Conservation (phyloP, 1,140 invertebrate genomes). For the Magallana gigas region DNA sequence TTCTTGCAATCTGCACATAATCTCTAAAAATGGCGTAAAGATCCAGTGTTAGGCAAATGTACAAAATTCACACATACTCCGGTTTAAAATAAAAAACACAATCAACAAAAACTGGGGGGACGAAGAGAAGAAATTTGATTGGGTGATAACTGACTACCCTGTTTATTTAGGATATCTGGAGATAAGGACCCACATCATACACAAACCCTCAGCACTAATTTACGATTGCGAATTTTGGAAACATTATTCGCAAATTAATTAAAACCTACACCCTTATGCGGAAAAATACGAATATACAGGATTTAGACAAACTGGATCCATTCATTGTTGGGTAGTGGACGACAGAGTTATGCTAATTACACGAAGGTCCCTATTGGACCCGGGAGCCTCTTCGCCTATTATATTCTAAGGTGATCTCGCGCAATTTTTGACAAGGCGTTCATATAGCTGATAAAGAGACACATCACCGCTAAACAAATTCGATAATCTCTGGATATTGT, state of each 20-base stretch:
- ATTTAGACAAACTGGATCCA: background rate
- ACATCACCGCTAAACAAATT: background rate
- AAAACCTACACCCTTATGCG: background rate
- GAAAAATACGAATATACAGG: background rate
- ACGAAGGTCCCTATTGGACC: background rate
- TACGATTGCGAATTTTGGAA: constrained; percentile 16
- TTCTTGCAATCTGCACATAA: constrained; percentile 15
- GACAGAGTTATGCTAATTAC: constrained; percentile 15
- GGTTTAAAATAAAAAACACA: background rate
- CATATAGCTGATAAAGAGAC: background rate
- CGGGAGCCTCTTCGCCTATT: background rate
- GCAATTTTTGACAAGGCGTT: constrained; percentile 15
- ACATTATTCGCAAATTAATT: constrained; percentile 32
- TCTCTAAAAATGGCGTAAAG: background rate
- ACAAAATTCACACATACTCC: background rate
- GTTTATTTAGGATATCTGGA: background rate
- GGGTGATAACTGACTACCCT: background rate
- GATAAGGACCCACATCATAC: constrained; percentile 8
- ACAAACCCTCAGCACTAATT: background rate
- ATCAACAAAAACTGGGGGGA: background rate
- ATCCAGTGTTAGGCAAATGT: background rate
- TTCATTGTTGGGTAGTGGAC: background rate
- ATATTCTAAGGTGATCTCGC: background rate
- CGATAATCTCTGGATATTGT: background rate
- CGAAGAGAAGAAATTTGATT: background rate